phyloP scores from a whole-genome alignment of 1,140 invertebrate genomes.

The Caenorhabditis latens region DNA sequence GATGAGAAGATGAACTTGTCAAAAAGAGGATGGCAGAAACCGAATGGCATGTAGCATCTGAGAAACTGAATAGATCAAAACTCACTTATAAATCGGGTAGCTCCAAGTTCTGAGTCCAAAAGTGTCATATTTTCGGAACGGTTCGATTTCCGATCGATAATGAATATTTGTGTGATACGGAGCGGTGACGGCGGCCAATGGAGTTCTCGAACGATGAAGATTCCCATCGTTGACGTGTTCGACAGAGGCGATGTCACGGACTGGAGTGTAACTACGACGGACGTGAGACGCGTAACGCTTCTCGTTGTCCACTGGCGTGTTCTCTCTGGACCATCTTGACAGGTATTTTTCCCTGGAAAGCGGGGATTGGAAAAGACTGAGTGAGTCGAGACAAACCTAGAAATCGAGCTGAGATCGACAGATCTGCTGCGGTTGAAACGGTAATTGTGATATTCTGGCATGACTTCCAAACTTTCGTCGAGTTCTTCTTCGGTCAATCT shows the following conservation, averaged over 20 bases:
- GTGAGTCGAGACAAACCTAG: conserved; percentile 83
- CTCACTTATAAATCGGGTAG: conserved; percentile 69
- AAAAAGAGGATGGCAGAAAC: no score
- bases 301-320: conserved; percentile 65
- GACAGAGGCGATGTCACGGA: conserved; percentile 62
- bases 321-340: conserved; percentile 67
- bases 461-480: conserved; percentile 52
- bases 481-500: conserved; percentile 60
- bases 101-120: conserved; percentile 67
- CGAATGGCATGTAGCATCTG: no score
- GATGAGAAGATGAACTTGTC: background rate
- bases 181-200: conserved; percentile 61
- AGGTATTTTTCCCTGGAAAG: conserved; percentile 67
- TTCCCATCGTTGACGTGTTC: conserved; percentile 32
- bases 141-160: conserved; percentile 62
- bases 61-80: background rate
- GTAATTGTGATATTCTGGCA: conserved; percentile 54
- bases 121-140: conserved; percentile 68
- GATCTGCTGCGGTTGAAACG: conserved; percentile 62
- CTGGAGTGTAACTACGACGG: conserved; percentile 66
- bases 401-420: conserved; percentile 83
- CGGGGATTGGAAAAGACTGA: background rate
- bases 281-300: conserved; percentile 60
- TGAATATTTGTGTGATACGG: conserved; percentile 68
- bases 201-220: conserved; percentile 61